Percentiles rank a stretch among this genome's conserved stretches.
Evolutionary conservation across 2,888 invertebrate genomes (phyloP).

Genomic region (Cheilosia impressa): DNA sequence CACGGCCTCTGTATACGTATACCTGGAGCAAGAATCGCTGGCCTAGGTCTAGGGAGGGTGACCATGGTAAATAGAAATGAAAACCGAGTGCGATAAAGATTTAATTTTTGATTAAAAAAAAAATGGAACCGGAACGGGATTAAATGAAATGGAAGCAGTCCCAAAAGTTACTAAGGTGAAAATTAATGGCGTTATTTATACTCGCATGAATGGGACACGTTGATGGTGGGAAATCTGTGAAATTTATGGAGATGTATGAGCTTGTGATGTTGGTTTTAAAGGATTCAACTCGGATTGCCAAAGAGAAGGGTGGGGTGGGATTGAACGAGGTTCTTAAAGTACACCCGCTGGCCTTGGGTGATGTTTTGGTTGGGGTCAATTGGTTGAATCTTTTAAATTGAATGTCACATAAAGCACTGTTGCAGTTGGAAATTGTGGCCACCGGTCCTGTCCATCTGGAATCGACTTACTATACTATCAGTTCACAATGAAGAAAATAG

Average conservation of each 20-base stretch:
- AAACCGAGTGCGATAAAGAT: slow-evolving; percentile 22
- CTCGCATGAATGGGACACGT: not conserved
- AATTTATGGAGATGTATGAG: slow-evolving; percentile 17
- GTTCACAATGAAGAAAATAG: no score
- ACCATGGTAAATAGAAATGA: slow-evolving; percentile 5
- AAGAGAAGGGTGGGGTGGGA: not conserved
- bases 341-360: not conserved
- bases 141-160: slow-evolving; percentile 30
- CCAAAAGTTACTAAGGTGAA: slow-evolving; percentile 24
- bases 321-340: not conserved
- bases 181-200: slow-evolving; percentile 23
- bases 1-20: no score
- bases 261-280: not conserved
- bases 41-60: not conserved
- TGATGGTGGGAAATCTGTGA: slow-evolving; percentile 2
- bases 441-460: no score
- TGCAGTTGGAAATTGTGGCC: no score
- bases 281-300: not conserved
- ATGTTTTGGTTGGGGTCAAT: no score
- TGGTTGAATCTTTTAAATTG: no score
- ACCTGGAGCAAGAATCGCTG: not conserved
- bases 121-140: slow-evolving; percentile 22
- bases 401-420: no score
- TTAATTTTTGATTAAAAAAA: slow-evolving; percentile 37
- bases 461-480: no score